Evolutionary conservation across 2,113 vertebrate species (phyloP), one percentile per base, ranked within the genome.

Genomic region (Neotoma lepida): DNA sequence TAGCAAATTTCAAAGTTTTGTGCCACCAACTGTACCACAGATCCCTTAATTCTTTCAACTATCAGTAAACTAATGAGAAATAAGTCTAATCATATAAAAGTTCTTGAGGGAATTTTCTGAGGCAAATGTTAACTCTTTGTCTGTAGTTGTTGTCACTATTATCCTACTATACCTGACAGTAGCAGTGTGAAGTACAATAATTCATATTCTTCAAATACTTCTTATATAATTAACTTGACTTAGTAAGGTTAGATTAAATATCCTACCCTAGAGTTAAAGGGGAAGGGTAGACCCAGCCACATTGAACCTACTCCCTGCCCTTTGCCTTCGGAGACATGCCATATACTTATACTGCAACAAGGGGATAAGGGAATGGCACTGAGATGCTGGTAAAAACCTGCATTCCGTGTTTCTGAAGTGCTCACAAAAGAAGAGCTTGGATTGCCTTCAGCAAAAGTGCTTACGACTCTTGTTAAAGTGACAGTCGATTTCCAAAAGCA

Each of bases 401-500:
- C 77, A 73, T 77, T 66, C 63, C 44, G 39, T 88, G 76, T 73
- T 86, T 88, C 71, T 73, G 88, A 85, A 63, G 86, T 0, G 13
- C 41, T 93, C 70, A 63, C 33, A 63, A 82, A 84, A n/a, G 73
- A 61, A 66, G 86, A 97, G 73, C 8, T 49, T 85, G 64, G 33
- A 73, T 94, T 95, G 46, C n/a, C 84, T 93, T 86, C 84, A 85
- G 71, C 33, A 78, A 89, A 18, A 10, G 73, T 90, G 33, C 90
- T 96, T 94, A 95, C 96, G 39, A 49, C 76, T 91, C 82, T 76
- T 76, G 94, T 97, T 92, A 91, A 94, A 97, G 71, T 68, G 88
- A 93, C 95, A 96, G 94, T 26, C 84, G 93, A 86, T 74, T 96
- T 95, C 96, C 91, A 93, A 96, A 95, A 96, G 76, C 41, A 93